phyloP scores from a whole-genome alignment of 2,888 invertebrate genomes.

The Atrina japonica region DNA sequence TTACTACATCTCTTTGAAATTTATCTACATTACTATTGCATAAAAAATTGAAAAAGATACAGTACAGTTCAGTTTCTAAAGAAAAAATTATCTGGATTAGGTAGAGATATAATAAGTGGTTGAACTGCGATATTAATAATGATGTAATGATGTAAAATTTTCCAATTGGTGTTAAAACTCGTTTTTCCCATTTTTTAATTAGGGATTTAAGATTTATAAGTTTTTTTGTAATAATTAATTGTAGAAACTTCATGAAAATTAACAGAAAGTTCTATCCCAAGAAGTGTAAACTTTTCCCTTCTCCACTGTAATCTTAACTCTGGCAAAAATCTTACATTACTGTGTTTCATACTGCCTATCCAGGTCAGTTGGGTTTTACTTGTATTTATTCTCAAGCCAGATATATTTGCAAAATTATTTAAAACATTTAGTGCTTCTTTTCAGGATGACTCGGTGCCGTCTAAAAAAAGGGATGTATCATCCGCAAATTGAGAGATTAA shows the following conservation, averaged over 20 bases:
- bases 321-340: not conserved
- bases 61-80: not conserved
- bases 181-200: not conserved
- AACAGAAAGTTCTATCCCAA: conserved; percentile 8
- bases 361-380: not conserved
- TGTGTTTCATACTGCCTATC: conserved; percentile 5
- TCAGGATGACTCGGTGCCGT: not conserved
- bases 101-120: not conserved
- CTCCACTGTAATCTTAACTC: conserved; percentile 1
- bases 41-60: not conserved
- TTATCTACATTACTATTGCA: conserved; percentile 4
- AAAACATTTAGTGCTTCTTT: conserved; percentile 4
- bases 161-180: conserved; percentile 5
- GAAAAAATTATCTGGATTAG: not conserved
- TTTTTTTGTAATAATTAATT: conserved; percentile 1
- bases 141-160: conserved; percentile 1
- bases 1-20: conserved; percentile 10
- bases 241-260: conserved; percentile 7
- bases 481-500: conserved; percentile 2
- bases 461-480: not conserved
- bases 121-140: not conserved
- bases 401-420: not conserved
- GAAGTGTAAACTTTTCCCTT: conserved; percentile 2
- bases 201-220: not conserved
- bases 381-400: not conserved